Conservation (phyloP, 1,140 invertebrate genomes). For the Diprion similis region DNA sequence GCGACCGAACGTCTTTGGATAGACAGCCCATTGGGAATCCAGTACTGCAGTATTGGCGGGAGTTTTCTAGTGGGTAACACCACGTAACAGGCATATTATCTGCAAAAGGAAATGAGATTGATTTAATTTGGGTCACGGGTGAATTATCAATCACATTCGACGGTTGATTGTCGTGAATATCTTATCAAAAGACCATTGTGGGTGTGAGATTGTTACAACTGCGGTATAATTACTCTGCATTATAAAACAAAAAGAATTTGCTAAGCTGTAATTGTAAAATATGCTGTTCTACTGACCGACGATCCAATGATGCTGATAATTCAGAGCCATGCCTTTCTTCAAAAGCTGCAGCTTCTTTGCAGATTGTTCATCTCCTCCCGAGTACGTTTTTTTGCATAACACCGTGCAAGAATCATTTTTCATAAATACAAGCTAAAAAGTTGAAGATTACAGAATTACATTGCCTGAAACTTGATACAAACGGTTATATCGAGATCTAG, state of each 20-base stretch:
- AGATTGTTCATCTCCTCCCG: conserved; percentile 67
- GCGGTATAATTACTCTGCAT: background rate
- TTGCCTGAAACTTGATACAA: background rate
- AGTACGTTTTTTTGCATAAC: conserved; percentile 80
- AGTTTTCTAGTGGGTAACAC: conserved; percentile 87
- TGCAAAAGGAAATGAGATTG: conserved; percentile 36
- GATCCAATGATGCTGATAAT: conserved; percentile 99
- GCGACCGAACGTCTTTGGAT: conserved; percentile 64
- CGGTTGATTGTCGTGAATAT: too few species aligned
- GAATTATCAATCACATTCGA: too few species aligned
- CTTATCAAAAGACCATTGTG: too few species aligned
- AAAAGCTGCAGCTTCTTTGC: conserved; percentile 80
- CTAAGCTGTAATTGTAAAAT: conserved; percentile 11
- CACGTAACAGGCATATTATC: conserved; percentile 98
- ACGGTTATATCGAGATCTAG: background rate
- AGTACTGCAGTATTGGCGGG: conserved; percentile 85
- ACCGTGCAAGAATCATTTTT: conserved; percentile 75
- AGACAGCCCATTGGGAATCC: conserved; percentile 99
- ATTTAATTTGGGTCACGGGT: too few species aligned
- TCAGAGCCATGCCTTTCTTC: conserved; percentile 92
- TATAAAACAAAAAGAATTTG: background rate
- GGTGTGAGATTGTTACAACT: too few species aligned
- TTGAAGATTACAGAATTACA: conserved; percentile 11
- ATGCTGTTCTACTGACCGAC: conserved; percentile 65
- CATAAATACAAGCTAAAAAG: conserved; percentile 67